Percentiles rank a stretch among this genome's conserved stretches.
phyloP scores from a whole-genome alignment of 2,113 vertebrate genomes.

The Tamias sibiricus region DNA sequence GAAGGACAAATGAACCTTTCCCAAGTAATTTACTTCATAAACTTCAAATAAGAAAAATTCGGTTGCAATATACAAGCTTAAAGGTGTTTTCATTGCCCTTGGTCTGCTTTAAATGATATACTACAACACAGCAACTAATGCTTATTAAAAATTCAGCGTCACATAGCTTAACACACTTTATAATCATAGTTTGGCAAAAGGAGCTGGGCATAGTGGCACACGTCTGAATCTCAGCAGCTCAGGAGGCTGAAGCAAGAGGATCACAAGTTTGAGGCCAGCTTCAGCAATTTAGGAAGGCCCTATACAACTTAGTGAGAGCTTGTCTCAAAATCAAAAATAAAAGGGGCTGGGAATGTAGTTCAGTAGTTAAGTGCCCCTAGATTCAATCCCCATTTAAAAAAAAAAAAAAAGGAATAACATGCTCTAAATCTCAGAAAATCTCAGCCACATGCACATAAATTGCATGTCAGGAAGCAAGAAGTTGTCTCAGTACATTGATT shows the following conservation, averaged over 20 bases:
- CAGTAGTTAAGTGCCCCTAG: too few relatives aligned
- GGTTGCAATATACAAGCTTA: neutral
- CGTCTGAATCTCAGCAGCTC: too few relatives aligned
- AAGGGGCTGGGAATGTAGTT: too few relatives aligned
- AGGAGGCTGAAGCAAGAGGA: too few relatives aligned
- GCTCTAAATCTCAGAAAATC: too few relatives aligned
- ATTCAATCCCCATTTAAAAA: neutral
- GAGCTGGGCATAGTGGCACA: too few relatives aligned
- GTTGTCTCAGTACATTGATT: too few relatives aligned
- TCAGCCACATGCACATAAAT: neutral
- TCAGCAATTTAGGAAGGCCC: too few relatives aligned
- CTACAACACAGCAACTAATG: neutral
- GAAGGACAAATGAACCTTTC: neutral
- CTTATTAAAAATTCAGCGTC: neutral
- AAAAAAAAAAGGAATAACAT: neutral
- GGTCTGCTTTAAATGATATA: neutral
- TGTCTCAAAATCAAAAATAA: too few relatives aligned
- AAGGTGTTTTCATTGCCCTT: neutral
- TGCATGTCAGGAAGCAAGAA: neutral
- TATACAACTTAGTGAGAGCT: too few relatives aligned
- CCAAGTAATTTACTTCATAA: neutral
- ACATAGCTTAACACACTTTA: neutral
- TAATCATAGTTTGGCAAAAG: neutral
- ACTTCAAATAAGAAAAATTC: neutral
- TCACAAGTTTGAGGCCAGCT: too few relatives aligned